Percentiles rank a stretch among this genome's conserved stretches.
These are phyloP conservation scores for Malurus cyaneus DNA, from an alignment of 2,113 vertebrate genomes.

Conservation along the genomic window DNA sequence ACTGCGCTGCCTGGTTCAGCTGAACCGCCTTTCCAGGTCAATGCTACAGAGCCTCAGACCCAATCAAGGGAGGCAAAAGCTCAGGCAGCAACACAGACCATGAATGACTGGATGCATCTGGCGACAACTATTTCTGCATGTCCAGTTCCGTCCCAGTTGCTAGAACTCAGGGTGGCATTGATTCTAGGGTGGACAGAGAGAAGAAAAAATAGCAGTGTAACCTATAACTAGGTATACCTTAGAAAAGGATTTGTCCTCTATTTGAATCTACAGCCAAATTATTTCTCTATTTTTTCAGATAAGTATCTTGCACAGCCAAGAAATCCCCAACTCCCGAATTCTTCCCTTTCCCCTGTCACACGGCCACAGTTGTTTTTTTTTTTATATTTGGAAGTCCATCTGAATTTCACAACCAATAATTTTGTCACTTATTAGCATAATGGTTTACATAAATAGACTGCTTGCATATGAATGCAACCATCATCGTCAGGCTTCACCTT, in stretches of 20 bases:
- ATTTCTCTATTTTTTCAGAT: not conserved
- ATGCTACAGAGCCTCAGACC: not conserved
- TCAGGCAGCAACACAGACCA: not conserved
- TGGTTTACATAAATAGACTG: not conserved
- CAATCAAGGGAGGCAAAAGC: not conserved
- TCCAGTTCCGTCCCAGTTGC: not conserved
- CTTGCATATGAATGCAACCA: not conserved
- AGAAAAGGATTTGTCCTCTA: not conserved
- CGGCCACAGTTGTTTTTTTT: rapidly evolving
- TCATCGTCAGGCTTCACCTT: not conserved
- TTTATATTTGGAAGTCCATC: not conserved
- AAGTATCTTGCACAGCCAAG: not conserved
- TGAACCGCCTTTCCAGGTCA: not conserved
- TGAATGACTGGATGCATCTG: not conserved
- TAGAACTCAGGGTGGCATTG: not conserved
- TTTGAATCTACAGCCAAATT: not conserved
- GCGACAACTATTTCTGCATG: not conserved
- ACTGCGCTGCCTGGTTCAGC: not conserved
- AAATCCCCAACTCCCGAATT: not conserved
- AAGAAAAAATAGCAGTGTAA: not conserved
- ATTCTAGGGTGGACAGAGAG: not conserved
- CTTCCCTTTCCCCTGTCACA: not conserved
- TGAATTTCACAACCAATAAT: constrained; percentile 4
- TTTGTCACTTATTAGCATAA: not conserved
- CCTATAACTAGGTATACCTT: not conserved